phyloP scores from a whole-genome alignment of 2,888 invertebrate species.

The Drosophila paranaensis region DNA sequence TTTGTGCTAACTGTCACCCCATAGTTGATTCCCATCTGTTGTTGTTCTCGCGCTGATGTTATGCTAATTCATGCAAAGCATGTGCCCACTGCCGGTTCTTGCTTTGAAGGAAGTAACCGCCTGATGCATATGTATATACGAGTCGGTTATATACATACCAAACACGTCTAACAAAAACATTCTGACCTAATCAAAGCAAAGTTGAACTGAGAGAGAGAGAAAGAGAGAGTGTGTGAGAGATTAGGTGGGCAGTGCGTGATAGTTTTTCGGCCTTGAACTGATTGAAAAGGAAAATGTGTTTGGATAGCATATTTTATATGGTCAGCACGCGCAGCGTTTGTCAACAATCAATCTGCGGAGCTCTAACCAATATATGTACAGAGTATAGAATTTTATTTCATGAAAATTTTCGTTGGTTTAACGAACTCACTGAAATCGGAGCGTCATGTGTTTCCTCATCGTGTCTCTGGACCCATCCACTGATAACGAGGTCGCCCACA shows the following conservation, averaged over 20 bases:
- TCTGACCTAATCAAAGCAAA: constrained; percentile 59
- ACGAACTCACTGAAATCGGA: constrained; percentile 55
- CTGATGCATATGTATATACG: constrained; percentile 4
- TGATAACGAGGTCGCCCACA: constrained; percentile 34
- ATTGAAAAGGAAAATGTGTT: constrained; percentile 29
- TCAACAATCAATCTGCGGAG: constrained; percentile 36
- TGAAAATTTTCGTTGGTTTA: constrained; percentile 51
- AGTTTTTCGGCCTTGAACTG: constrained; percentile 39
- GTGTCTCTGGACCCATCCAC: constrained; percentile 9
- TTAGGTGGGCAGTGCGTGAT: constrained; percentile 25
- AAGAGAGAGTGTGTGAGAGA: neutral
- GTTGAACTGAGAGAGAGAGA: neutral
- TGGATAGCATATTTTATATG: constrained; percentile 24
- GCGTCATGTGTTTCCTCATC: constrained; percentile 31
- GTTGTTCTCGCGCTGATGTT: constrained; percentile 57
- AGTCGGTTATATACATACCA: neutral
- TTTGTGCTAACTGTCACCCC: constrained; percentile 43
- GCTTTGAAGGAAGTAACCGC: constrained; percentile 58
- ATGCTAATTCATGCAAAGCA: constrained; percentile 75
- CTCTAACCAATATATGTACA: constrained; percentile 10
- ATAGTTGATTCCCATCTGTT: constrained; percentile 50
- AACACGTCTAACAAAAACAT: constrained; percentile 15
- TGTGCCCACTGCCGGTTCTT: constrained; percentile 65
- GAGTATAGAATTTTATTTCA: constrained; percentile 26
- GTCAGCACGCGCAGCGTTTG: constrained; percentile 24